A percentile compares a stretch with the other conserved stretches of the same genome.
These are phyloP conservation scores for Onychomys leucogaster DNA, from an alignment of 2,797 vertebrate genomes.

Conservation along the genomic window DNA sequence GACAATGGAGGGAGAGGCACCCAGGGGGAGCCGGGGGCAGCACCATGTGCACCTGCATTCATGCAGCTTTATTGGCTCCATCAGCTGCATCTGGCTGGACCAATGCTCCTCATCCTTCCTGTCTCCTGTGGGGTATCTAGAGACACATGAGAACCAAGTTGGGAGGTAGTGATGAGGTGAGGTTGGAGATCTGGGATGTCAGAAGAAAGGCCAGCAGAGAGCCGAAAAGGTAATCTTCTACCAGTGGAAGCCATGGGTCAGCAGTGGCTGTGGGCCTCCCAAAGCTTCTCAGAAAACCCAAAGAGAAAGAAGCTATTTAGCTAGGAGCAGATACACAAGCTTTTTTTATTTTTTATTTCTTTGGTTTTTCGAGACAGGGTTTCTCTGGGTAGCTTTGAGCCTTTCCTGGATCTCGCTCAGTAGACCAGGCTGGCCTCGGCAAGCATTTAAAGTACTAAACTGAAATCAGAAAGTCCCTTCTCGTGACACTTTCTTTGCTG, in stretches of 20 bases:
- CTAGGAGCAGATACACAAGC: neutral
- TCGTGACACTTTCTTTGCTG: accelerated
- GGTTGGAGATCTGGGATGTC: neutral
- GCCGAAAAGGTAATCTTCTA: neutral
- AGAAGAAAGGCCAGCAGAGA: slow-evolving; percentile 34
- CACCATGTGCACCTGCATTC: accelerated
- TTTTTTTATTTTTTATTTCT: too few relatives aligned
- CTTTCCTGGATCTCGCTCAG: too few relatives aligned
- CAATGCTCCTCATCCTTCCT: slow-evolving; percentile 23
- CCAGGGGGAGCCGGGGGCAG: neutral
- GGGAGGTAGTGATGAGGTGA: neutral
- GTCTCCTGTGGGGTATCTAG: neutral
- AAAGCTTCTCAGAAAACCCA: slow-evolving; percentile 61
- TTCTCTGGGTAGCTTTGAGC: too few relatives aligned
- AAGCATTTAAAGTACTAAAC: neutral
- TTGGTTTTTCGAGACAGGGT: too few relatives aligned
- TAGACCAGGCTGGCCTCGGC: too few relatives aligned
- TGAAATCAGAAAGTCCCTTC: neutral
- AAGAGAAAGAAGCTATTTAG: slow-evolving; percentile 23
- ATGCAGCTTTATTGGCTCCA: neutral
- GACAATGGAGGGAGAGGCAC: neutral
- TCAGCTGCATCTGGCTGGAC: neutral
- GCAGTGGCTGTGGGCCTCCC: neutral
- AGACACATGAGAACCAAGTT: slow-evolving; percentile 17
- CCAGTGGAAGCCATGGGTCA: neutral